Conservation (phyloP, 2,888 invertebrate genomes). For the Eulithis testata region DNA sequence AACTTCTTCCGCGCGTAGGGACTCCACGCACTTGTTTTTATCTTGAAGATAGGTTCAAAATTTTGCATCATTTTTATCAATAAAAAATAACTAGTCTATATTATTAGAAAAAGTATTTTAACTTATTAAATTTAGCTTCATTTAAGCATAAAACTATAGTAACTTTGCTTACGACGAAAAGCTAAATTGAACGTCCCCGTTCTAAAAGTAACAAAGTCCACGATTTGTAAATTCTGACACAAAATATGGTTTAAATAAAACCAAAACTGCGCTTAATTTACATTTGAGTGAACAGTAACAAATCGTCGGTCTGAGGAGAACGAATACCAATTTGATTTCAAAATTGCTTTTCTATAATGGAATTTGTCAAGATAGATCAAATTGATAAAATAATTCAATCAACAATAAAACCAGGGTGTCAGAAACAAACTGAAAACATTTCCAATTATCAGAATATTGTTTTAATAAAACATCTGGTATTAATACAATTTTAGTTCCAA, state of each 20-base stretch:
- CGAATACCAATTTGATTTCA: conserved; percentile 1
- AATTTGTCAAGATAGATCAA: background rate
- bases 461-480: background rate
- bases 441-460: conserved; percentile 11
- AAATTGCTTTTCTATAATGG: conserved; percentile 3
- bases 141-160: no score
- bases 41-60: no score
- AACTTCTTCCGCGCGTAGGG: no score
- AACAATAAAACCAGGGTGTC: conserved; percentile 8
- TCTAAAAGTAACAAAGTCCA: no score
- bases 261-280: background rate
- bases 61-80: no score
- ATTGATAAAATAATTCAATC: background rate
- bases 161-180: no score
- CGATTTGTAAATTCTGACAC: background rate
- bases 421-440: conserved; percentile 19
- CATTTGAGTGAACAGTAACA: background rate
- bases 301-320: background rate
- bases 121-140: no score
- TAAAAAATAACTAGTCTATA: no score
- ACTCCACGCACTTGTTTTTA: no score
- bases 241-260: background rate
- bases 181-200: no score
- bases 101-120: no score
- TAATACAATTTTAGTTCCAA: no score